Percentiles rank a stretch among this genome's conserved stretches.
Conservation (phyloP, 1,140 invertebrate genomes). For the Bombyx mandarina region DNA sequence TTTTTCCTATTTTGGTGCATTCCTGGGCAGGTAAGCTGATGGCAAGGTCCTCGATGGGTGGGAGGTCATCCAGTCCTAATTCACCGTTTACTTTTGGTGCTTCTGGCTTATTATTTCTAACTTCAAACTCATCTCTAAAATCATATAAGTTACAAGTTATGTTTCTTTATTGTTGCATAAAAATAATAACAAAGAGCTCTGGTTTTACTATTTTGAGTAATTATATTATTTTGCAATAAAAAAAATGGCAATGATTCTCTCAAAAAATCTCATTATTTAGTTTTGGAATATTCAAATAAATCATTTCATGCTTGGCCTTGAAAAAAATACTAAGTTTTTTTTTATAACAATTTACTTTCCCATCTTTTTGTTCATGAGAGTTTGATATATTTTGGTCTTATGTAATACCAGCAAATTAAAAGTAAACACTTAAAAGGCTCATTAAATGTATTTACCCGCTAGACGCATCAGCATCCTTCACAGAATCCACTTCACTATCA, state of each 20-base stretch:
- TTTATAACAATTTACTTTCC: too few species aligned
- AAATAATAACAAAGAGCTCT: background rate
- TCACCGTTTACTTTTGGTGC: slow-evolving; percentile 56
- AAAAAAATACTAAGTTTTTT: too few species aligned
- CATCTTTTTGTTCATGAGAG: too few species aligned
- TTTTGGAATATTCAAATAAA: too few species aligned
- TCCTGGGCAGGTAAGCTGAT: slow-evolving; percentile 84
- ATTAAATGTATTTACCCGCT: slow-evolving; percentile 35
- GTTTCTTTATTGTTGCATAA: background rate
- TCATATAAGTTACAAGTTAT: background rate
- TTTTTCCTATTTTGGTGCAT: slow-evolving; percentile 80
- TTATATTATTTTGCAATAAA: too few species aligned
- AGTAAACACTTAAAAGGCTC: background rate
- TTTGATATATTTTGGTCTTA: too few species aligned
- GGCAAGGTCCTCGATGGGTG: slow-evolving; percentile 86
- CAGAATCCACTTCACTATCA: slow-evolving; percentile 55
- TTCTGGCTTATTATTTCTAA: slow-evolving; percentile 26
- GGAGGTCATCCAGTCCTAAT: slow-evolving; percentile 77
- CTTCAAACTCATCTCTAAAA: slow-evolving; percentile 49
- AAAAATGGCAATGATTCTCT: too few species aligned
- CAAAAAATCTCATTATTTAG: too few species aligned
- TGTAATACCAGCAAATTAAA: background rate
- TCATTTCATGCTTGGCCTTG: too few species aligned
- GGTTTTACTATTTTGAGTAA: too few species aligned
- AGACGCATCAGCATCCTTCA: slow-evolving; percentile 53